phyloP scores from a whole-genome alignment of 2,113 vertebrate species.

The Catharus bicknelli region DNA sequence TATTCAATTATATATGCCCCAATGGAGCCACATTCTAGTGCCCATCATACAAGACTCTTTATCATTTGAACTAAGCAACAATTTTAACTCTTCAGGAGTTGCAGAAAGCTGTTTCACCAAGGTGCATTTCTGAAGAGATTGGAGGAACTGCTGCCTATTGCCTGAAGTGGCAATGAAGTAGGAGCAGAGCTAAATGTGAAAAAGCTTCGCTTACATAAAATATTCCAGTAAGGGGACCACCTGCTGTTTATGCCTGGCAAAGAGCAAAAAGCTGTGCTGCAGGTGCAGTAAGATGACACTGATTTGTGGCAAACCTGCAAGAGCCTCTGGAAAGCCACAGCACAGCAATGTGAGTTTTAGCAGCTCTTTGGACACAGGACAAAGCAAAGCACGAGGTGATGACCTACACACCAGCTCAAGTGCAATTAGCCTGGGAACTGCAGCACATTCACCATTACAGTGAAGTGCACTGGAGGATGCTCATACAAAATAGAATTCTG shows the following conservation, averaged over 20 bases:
- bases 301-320: conserved; percentile 16
- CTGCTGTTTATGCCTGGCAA: conserved; percentile 37
- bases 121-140: neutral
- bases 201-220: neutral
- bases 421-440: conserved; percentile 31
- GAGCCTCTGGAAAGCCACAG: conserved; percentile 13
- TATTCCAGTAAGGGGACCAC: neutral
- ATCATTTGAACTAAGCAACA: neutral
- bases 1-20: neutral
- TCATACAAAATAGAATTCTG: neutral
- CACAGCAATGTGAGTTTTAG: neutral
- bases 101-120: neutral
- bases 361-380: conserved; percentile 31
- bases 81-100: neutral
- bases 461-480: conserved; percentile 14
- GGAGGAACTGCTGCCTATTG: neutral
- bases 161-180: neutral
- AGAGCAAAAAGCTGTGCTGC: neutral
- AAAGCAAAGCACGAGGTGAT: conserved; percentile 29
- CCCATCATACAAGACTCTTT: neutral
- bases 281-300: neutral
- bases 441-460: neutral
- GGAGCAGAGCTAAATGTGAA: neutral
- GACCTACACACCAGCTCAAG: conserved; percentile 38
- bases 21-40: neutral